Base-by-base conservation (phyloP, 1,140 invertebrate genomes). In the Lanistes nyassanus region DNA sequence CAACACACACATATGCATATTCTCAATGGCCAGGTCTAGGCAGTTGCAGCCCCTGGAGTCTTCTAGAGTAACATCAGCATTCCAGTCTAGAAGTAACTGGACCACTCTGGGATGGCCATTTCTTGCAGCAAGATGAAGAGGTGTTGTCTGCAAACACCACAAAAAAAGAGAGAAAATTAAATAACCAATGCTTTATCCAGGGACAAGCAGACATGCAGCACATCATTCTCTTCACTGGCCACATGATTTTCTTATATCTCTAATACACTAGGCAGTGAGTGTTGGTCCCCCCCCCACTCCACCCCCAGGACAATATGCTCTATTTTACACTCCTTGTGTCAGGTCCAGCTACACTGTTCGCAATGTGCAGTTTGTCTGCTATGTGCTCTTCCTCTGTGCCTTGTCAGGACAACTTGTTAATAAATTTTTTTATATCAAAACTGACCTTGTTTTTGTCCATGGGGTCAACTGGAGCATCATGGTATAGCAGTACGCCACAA, bases 11-110 rank as follows among this genome's bases (percentile, higher is more conserved):
- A 78, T 73, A 37, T 86, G 82, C 37, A 86, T 85, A 75, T 88
- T 84, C 70, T 90, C 87, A 75, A 91, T 91, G 37, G 91, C 90
- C 47, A 90, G 74, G 81, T 91, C 91, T 26, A 91, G 82, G 76
- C 89, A 90, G 81, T 91, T 91, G 56, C 83, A 81, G 23, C 89
- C 87, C 72, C 88, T 83, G 1, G 84, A 80, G 75, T 91, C 90
- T 69, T 81, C 78, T 26, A 87, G 82, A 21, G 83, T 66, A 9
- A 91, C 86, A 74, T 86, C 83, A 26, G 89, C 88, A 69, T 86
- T 83, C 77, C 81, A 83, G 34, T 88, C 80, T 9, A 91, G 68
- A 5, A 91, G 80, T 4, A 90, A 78, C 23, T 86, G 78, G 2
- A 91, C 87, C 19, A 90, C 85, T 23, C 84, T 80, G 21, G 80